These are phyloP conservation scores for Catocala sponsa DNA, from an alignment of 2,888 invertebrate genomes.

Conservation along the genomic window DNA sequence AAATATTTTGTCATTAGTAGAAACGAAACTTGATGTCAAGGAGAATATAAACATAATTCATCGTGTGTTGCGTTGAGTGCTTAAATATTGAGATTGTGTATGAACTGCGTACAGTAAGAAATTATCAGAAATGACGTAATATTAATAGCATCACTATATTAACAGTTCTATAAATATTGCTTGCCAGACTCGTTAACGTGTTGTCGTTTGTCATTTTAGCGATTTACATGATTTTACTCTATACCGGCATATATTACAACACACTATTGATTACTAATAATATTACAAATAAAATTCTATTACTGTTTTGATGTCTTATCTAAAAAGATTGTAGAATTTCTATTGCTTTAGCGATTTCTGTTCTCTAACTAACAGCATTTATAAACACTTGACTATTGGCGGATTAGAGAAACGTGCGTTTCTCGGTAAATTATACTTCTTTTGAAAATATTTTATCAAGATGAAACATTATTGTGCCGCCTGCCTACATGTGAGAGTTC, in stretches of 20 bases:
- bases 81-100: slow-evolving; percentile 25
- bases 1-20: slow-evolving; percentile 41
- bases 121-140: slow-evolving; percentile 28
- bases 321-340: too few species aligned
- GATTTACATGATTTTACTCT: not conserved
- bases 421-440: too few species aligned
- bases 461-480: too few species aligned
- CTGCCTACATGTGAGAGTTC: too few species aligned
- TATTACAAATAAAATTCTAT: too few species aligned
- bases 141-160: not conserved
- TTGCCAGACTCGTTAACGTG: not conserved
- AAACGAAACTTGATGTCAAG: slow-evolving; percentile 44
- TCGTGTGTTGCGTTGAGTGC: slow-evolving; percentile 19
- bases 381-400: too few species aligned
- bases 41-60: slow-evolving; percentile 32
- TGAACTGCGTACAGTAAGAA: slow-evolving; percentile 16
- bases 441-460: too few species aligned
- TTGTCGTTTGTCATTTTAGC: not conserved
- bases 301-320: too few species aligned
- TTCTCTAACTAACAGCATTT: too few species aligned
- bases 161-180: slow-evolving; percentile 4
- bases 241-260: not conserved
- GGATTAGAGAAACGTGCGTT: too few species aligned
- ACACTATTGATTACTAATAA: too few species aligned
- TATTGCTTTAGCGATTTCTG: too few species aligned